A percentile compares a stretch with the other conserved stretches of the same genome.
Conservation (phyloP, 1,140 invertebrate species). For the Paracyclopina nana region DNA sequence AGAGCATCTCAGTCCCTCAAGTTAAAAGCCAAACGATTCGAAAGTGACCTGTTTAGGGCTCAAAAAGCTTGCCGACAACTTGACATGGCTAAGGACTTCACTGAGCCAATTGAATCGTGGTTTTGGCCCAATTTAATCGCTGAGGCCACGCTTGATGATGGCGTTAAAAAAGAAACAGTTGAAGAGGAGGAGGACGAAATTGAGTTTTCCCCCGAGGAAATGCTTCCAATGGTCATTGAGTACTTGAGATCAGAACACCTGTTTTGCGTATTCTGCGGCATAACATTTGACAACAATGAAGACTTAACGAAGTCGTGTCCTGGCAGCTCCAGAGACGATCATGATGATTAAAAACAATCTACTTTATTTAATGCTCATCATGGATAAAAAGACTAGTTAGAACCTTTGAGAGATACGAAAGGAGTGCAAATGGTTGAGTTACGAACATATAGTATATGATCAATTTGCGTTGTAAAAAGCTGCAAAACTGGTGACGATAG, state of each 20-base stretch:
- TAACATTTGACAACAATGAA: not conserved
- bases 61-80: not conserved
- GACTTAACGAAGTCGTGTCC: not conserved
- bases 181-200: not conserved
- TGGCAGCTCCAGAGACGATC: not conserved
- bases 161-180: not conserved
- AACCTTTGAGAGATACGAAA: not conserved
- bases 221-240: not conserved
- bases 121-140: not conserved
- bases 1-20: not conserved
- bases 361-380: not conserved
- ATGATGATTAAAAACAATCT: not conserved
- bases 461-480: not conserved
- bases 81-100: not conserved
- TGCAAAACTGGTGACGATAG: not conserved
- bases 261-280: not conserved
- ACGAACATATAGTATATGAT: not conserved
- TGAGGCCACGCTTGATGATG: not conserved
- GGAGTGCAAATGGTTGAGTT: not conserved
- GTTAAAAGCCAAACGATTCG: too few relatives aligned
- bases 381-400: not conserved
- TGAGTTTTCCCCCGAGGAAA: not conserved
- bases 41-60: too few relatives aligned
- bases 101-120: not conserved
- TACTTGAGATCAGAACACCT: not conserved